phyloP scores from a whole-genome alignment of 2,113 vertebrate species.

The Coracopsis vasa region DNA sequence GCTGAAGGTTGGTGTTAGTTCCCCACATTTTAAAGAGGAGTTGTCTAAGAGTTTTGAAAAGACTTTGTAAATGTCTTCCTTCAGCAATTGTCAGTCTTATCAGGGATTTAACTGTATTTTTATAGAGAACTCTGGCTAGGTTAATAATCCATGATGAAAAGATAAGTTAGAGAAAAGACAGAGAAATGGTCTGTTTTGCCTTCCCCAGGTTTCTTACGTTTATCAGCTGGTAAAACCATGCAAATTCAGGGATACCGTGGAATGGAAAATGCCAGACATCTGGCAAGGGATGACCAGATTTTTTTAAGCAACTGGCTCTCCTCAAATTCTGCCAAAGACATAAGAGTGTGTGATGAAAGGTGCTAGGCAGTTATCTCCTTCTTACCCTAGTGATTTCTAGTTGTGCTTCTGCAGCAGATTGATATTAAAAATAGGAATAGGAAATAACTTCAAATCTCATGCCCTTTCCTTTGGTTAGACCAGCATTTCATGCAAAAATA shows the following conservation, averaged over 20 bases:
- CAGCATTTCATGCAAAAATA: neutral
- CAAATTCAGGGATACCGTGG: neutral
- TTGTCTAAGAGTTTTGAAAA: neutral
- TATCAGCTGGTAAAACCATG: neutral
- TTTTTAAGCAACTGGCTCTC: neutral
- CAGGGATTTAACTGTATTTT: neutral
- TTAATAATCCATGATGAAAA: neutral
- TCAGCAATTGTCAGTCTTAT: neutral
- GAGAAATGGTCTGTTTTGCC: neutral
- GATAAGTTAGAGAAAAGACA: neutral
- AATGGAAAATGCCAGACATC: neutral
- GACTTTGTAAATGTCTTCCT: neutral
- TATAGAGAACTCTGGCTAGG: neutral
- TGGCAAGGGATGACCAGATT: neutral
- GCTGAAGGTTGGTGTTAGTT: neutral
- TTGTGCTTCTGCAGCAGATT: neutral
- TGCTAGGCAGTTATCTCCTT: neutral
- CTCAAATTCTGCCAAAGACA: neutral
- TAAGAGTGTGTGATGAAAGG: neutral
- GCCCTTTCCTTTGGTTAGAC: neutral
- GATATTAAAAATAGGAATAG: neutral
- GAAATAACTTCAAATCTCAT: neutral
- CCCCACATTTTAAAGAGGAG: neutral
- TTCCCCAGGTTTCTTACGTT: neutral
- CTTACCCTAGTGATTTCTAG: neutral